Evolutionary conservation across 2,113 vertebrate genomes (phyloP).

Genomic region (Centrocercus urophasianus): DNA sequence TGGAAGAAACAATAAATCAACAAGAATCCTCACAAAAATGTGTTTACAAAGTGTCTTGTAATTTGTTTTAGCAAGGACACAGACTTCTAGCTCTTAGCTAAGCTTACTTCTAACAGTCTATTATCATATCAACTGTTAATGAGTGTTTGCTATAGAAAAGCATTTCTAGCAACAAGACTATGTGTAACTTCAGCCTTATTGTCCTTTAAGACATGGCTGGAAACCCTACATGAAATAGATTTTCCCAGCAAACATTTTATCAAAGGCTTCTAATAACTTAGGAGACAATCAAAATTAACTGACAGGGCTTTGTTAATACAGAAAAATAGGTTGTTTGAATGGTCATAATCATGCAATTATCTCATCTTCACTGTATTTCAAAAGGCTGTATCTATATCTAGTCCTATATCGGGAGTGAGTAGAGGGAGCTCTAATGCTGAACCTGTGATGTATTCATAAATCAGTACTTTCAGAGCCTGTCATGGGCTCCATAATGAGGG

Average conservation of each 20-base stretch:
- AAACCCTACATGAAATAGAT: conserved; percentile 51
- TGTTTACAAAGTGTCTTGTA: conserved; percentile 80
- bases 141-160: conserved; percentile 73
- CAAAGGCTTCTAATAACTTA: conserved; percentile 70
- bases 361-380: conserved; percentile 76
- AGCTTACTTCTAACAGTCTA: conserved; percentile 75
- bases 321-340: conserved; percentile 74
- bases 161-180: conserved; percentile 37
- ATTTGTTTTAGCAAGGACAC: conserved; percentile 81
- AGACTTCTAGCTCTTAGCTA: conserved; percentile 80
- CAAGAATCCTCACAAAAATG: conserved; percentile 79
- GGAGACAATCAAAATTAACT: conserved; percentile 76
- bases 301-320: conserved; percentile 74
- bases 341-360: conserved; percentile 81
- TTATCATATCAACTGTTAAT: conserved; percentile 78
- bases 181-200: conserved; percentile 51
- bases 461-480: conserved; percentile 99
- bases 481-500: conserved; percentile 99
- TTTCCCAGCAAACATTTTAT: conserved; percentile 76
- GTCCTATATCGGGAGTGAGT: conserved; percentile 75
- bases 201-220: neutral
- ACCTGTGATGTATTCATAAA: conserved; percentile 98
- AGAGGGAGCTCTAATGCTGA: conserved; percentile 83
- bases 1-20: conserved; percentile 84
- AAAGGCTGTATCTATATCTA: conserved; percentile 75